These are phyloP conservation scores for Trachelipus rathkii DNA, from an alignment of 1,140 invertebrate species.

Conservation along the genomic window DNA sequence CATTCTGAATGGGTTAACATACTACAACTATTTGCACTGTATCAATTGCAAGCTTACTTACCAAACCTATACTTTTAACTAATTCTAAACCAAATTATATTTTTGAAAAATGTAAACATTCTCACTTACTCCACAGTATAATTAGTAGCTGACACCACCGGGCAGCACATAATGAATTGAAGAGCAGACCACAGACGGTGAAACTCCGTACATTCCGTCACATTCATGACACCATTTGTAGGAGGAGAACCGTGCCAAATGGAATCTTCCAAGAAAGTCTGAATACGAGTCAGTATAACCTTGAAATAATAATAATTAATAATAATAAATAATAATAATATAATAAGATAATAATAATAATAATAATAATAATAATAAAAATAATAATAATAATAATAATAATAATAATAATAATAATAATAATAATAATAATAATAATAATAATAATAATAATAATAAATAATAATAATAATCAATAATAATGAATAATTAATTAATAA, in stretches of 20 bases:
- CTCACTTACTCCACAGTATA: constrained; percentile 87
- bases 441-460: not conserved
- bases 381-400: not conserved
- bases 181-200: constrained; percentile 96
- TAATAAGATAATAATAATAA: not conserved
- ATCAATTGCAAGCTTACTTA: not conserved
- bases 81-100: not conserved
- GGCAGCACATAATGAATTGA: constrained; percentile 97
- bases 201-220: constrained; percentile 96
- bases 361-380: constrained; percentile 11
- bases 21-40: not conserved
- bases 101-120: not conserved
- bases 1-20: not conserved
- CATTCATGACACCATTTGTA: constrained; percentile 86
- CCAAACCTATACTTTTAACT: not conserved
- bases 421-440: constrained; percentile 15
- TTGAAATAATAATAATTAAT: constrained; percentile 16
- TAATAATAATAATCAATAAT: too few species aligned
- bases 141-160: constrained; percentile 85
- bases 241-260: constrained; percentile 87
- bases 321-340: not conserved
- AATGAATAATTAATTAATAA: too few species aligned
- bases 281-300: constrained; percentile 73
- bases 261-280: constrained; percentile 79
- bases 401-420: too few species aligned